Evolutionary conservation across 2,888 invertebrate genomes (phyloP).

Genomic region (Anodontia alba): DNA sequence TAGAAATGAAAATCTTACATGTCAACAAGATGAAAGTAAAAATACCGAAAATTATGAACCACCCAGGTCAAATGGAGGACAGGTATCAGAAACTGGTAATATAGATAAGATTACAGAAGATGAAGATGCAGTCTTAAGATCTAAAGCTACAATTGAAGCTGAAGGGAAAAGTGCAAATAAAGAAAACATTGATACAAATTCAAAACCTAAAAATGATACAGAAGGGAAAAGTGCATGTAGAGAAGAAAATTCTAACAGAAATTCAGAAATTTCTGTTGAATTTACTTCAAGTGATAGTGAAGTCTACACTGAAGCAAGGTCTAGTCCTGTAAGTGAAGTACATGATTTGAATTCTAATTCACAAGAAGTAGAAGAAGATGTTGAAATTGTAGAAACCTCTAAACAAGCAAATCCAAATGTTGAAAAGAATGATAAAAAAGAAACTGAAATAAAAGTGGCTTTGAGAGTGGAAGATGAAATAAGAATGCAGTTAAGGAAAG

Average conservation of each 20-base stretch:
- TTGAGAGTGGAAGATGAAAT: conserved; percentile 1
- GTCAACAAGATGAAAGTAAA: not conserved
- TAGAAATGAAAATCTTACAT: not conserved
- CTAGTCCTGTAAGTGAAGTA: not conserved
- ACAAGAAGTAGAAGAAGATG: not conserved
- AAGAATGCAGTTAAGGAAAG: not conserved
- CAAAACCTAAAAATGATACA: not conserved
- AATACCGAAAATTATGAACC: not conserved
- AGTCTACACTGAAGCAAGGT: not conserved
- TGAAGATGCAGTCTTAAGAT: not conserved
- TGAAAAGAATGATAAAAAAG: not conserved
- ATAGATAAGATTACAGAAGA: not conserved
- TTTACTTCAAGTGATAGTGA: conserved; percentile 8
- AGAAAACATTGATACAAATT: no score
- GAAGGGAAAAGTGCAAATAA: not conserved
- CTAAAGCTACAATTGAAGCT: not conserved
- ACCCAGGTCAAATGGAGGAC: not conserved
- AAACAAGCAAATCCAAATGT: not conserved
- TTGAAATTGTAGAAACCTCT: not conserved
- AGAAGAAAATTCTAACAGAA: not conserved
- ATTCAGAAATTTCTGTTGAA: not conserved
- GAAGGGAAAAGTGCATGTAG: not conserved
- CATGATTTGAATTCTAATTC: not conserved
- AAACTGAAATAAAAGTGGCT: not conserved
- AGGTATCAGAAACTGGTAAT: no score